Conservation (phyloP, 2,888 invertebrate species). For the Eupithecia tripunctaria region DNA sequence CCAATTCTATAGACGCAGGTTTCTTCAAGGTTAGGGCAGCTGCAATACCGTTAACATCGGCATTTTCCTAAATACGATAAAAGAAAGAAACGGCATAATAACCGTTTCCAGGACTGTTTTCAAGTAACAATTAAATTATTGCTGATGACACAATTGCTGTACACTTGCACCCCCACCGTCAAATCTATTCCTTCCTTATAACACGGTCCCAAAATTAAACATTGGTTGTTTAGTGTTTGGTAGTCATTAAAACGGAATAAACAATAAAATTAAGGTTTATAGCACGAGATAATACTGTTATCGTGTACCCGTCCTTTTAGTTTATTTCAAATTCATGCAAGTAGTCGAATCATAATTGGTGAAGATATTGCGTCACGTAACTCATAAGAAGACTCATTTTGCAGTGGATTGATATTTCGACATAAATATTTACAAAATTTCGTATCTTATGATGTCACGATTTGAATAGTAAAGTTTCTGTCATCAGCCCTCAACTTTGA, state of each 20-base stretch:
- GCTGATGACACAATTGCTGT: background rate
- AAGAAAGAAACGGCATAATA: background rate
- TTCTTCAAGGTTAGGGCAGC: background rate
- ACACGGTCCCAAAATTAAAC: background rate
- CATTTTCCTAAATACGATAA: background rate
- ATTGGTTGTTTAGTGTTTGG: background rate
- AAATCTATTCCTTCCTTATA: background rate
- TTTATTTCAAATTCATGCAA: slow-evolving; percentile 7
- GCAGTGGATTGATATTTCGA: slow-evolving; percentile 10
- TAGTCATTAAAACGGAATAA: background rate
- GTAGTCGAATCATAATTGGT: background rate
- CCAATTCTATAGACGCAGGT: background rate
- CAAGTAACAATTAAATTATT: background rate
- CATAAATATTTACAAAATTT: no score
- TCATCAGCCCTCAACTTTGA: slow-evolving; percentile 47
- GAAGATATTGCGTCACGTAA: background rate
- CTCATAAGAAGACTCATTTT: slow-evolving; percentile 10
- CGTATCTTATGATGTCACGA: slow-evolving; percentile 19
- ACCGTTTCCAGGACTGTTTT: background rate
- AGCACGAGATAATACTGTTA: background rate
- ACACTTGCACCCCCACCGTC: background rate
- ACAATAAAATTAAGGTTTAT: background rate
- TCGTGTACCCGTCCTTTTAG: background rate
- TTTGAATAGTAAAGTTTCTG: slow-evolving; percentile 50
- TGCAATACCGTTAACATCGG: background rate